These are phyloP conservation scores for Coracopsis vasa DNA, from an alignment of 2,113 vertebrate genomes.

Conservation along the genomic window DNA sequence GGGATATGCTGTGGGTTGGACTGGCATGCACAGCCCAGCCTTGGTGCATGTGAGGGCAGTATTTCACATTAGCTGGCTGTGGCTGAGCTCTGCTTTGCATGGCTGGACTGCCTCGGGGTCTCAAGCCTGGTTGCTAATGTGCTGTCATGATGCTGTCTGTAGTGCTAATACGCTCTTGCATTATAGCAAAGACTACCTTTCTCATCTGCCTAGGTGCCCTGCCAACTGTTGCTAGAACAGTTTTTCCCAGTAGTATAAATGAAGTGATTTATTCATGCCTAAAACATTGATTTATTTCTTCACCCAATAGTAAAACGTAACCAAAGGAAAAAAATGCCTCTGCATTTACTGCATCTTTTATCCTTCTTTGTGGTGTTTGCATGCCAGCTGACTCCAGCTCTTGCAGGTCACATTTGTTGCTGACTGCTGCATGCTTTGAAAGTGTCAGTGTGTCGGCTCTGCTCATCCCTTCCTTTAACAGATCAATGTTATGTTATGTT, in stretches of 20 bases:
- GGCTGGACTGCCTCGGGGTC: background rate
- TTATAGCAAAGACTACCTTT: background rate
- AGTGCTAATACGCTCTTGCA: background rate
- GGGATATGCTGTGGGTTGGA: background rate
- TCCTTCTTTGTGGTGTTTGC: background rate
- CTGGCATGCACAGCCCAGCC: background rate
- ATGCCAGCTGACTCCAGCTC: background rate
- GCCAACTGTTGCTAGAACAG: background rate
- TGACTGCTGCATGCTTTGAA: background rate
- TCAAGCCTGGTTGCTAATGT: background rate
- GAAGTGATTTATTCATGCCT: background rate
- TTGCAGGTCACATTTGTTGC: background rate
- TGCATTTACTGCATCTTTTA: background rate
- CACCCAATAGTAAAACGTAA: background rate
- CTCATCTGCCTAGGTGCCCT: background rate
- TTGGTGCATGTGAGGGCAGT: accelerated
- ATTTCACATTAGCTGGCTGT: background rate
- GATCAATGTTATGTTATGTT: background rate
- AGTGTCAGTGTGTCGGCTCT: background rate
- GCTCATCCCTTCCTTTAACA: background rate
- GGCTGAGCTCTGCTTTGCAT: background rate
- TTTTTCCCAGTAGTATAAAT: background rate
- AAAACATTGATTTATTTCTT: background rate
- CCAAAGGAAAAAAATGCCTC: background rate
- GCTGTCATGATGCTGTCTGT: background rate